A percentile compares a stretch with the other conserved stretches of the same genome.
Evolutionary conservation across 2,888 invertebrate genomes (phyloP).

Genomic region (Rhingia campestris): DNA sequence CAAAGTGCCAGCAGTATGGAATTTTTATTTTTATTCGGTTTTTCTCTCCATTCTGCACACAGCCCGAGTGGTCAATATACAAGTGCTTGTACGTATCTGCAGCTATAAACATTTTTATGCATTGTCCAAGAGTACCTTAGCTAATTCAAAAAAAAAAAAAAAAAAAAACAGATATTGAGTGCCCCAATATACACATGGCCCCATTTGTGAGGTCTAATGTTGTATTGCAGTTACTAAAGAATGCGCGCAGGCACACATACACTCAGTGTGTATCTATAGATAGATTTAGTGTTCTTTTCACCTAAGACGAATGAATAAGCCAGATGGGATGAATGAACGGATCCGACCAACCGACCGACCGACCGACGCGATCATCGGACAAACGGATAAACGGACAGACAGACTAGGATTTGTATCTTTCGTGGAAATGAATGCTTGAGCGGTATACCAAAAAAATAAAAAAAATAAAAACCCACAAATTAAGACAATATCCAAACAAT

Average conservation of each 20-base stretch:
- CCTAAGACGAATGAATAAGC: slow-evolving; percentile 42
- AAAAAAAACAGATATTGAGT: slow-evolving; percentile 12
- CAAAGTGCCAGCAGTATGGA: slow-evolving; percentile 10
- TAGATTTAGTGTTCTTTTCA: slow-evolving; percentile 48
- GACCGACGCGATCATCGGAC: slow-evolving; percentile 20
- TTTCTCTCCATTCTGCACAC: slow-evolving; percentile 1
- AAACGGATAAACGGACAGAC: slow-evolving; percentile 9
- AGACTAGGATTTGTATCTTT: slow-evolving; percentile 40
- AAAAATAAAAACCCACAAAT: not conserved
- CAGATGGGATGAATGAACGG: slow-evolving; percentile 41
- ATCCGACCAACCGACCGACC: not conserved
- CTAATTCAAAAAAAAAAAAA: slow-evolving; percentile 44
- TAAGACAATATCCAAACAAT: not conserved
- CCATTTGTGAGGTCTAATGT: slow-evolving; percentile 42
- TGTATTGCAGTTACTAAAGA: slow-evolving; percentile 25
- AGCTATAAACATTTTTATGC: slow-evolving; percentile 32
- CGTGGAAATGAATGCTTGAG: slow-evolving; percentile 43
- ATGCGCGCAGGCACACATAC: slow-evolving; percentile 37
- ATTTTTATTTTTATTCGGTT: slow-evolving; percentile 26
- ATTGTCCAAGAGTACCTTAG: slow-evolving; percentile 49
- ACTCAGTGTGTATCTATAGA: not conserved
- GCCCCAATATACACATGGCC: slow-evolving; percentile 42
- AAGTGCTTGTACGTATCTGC: slow-evolving; percentile 6
- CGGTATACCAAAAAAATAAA: slow-evolving; percentile 4
- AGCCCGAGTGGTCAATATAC: slow-evolving; percentile 2